Evolutionary conservation across 92 coral and sea anemone genomes (phyloP), one percentile per base, ranked within the genome.

Genomic region (Micromussa lordhowensis): DNA sequence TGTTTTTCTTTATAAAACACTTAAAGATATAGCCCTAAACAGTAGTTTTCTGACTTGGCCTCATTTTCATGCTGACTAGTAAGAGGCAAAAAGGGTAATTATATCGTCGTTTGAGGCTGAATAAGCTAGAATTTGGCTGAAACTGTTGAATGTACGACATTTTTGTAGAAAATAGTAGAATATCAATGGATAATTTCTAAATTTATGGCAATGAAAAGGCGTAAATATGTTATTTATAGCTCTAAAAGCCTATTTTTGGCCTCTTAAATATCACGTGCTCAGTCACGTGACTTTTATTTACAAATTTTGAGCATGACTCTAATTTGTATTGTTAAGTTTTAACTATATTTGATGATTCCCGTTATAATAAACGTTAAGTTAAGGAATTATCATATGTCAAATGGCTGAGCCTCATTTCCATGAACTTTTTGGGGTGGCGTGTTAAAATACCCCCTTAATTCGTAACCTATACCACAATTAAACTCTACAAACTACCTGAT

Each of bases 401-500:
- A 68, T 72, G 77, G 64, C 83, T 82, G 70, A 68, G 74, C 92
- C 92, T 89, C 85, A 32, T 29, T 77, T 83, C 79, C 59, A 83
- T 81, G 91, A 71, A 79, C n/a, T 88, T 88, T 71, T 30, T 71
- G 61, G 81, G 82, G 68, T 71, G 86, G 82, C 81, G 59, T 88
- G 38, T 88, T 3, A 88, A 72, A 88, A 68, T 55, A 57, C 58
- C 81, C 86, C 80, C 91, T 71, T 79, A 87, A 87, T 73, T 80
- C 75, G 80, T 87, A 31, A 87, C 70, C 86, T 80, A 87, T 79
- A 79, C 80, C 85, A 79, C 80, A 87, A 80, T 51, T 87, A 80
- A 79, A 87, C 90, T 80, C 90, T 87, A 87, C 90, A 68, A 87
- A 87, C 90, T 87, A 87, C 72, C 90, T 80, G 80, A 87, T 81